A percentile compares a stretch with the other conserved stretches of the same genome.
phyloP scores from a whole-genome alignment of 2,113 vertebrate genomes.

The Muntiacus muntjak region DNA sequence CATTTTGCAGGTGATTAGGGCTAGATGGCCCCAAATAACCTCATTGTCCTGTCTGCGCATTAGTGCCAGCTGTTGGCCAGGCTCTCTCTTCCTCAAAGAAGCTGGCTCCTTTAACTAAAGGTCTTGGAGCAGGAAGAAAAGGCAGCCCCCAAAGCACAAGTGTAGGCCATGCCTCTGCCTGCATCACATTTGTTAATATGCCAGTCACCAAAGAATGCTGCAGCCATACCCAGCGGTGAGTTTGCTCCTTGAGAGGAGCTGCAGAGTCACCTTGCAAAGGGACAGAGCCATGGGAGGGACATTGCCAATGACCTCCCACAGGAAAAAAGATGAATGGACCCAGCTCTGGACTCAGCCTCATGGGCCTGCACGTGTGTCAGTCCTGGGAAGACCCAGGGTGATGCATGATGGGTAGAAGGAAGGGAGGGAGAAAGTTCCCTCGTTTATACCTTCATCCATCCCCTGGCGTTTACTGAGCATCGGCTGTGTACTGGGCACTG shows the following conservation, averaged over 20 bases:
- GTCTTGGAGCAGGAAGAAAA: neutral
- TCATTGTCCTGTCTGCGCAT: neutral
- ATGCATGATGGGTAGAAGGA: accelerated
- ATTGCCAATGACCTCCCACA: accelerated
- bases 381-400: accelerated
- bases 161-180: neutral
- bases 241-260: no score
- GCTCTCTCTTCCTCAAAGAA: neutral
- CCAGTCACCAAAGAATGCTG: accelerated
- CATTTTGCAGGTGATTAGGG: no score
- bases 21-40: neutral
- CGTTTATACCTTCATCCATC: accelerated
- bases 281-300: no score
- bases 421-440: neutral
- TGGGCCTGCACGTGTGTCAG: accelerated
- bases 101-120: neutral
- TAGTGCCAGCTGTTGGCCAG: neutral
- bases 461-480: accelerated
- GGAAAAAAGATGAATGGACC: no score
- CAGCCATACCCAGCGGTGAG: accelerated
- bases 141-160: no score
- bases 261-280: neutral
- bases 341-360: neutral
- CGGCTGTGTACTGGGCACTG: accelerated
- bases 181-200: no score